phyloP scores from a whole-genome alignment of 1,140 invertebrate genomes.

The Apis laboriosa region DNA sequence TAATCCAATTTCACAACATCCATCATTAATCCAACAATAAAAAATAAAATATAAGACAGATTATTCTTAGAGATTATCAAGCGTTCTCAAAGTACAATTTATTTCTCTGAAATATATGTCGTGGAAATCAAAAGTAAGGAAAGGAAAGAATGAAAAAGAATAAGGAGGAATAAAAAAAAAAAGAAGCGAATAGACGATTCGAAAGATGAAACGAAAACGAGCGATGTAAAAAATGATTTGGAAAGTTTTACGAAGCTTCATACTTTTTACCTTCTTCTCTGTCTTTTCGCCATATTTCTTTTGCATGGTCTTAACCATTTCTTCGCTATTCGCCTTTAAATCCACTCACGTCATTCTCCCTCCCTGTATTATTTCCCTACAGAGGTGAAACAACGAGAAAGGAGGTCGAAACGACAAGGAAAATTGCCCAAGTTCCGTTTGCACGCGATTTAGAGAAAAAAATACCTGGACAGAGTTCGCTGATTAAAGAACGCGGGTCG shows the following conservation, averaged over 20 bases:
- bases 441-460: background rate
- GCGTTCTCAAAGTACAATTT: background rate
- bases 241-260: constrained; percentile 33
- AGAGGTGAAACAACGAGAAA: constrained; percentile 24
- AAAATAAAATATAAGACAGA: no score
- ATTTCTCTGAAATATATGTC: background rate
- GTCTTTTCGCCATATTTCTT: constrained; percentile 32
- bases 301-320: background rate
- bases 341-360: background rate
- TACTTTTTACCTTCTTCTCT: background rate
- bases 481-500: background rate
- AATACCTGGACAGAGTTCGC: no score
- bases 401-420: background rate
- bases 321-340: background rate
- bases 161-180: background rate
- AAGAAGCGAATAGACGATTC: background rate
- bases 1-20: no score
- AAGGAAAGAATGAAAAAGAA: background rate
- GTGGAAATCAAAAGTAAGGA: background rate
- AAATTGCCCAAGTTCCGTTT: constrained; percentile 1
- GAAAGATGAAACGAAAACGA: background rate
- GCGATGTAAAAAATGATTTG: constrained; percentile 37
- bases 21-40: no score
- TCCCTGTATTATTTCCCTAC: background rate
- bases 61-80: background rate